A percentile compares a stretch with the other conserved stretches of the same genome.
These are phyloP conservation scores for Typhlomys cinereus DNA, from an alignment of 2,113 vertebrate species.

Conservation along the genomic window DNA sequence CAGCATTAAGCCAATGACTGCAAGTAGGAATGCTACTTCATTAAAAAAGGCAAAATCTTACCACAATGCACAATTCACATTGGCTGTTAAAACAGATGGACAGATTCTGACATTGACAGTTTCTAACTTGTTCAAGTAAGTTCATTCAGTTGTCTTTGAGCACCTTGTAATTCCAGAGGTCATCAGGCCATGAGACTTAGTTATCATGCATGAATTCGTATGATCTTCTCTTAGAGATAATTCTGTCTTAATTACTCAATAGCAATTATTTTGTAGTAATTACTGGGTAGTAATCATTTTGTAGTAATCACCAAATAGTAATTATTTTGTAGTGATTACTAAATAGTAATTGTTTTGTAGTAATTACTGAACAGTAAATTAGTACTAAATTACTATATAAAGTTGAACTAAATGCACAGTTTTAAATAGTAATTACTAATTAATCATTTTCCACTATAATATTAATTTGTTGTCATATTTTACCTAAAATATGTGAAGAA, in stretches of 20 bases:
- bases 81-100: neutral
- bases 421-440: conserved; percentile 51
- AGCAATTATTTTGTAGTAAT: conserved; percentile 68
- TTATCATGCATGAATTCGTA: conserved; percentile 50
- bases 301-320: conserved; percentile 41
- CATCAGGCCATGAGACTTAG: neutral
- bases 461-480: conserved; percentile 46
- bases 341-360: conserved; percentile 56
- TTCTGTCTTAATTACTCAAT: conserved; percentile 65
- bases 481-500: conserved; percentile 27
- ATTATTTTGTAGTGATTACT: conserved; percentile 59
- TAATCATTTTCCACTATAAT: conserved; percentile 6
- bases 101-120: neutral
- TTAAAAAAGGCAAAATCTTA: conserved; percentile 35
- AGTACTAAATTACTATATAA: conserved; percentile 60
- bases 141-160: conserved; percentile 15
- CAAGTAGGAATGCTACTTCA: neutral
- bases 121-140: conserved; percentile 3
- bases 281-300: conserved; percentile 52
- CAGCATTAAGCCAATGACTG: neutral
- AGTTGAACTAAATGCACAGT: conserved; percentile 20
- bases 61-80: neutral
- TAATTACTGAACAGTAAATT: conserved; percentile 67
- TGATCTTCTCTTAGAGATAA: conserved; percentile 49
- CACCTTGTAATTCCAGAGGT: conserved; percentile 23